Base-by-base conservation (phyloP, 2,797 vertebrate genomes). In the Urosaurus nigricauda region DNA sequence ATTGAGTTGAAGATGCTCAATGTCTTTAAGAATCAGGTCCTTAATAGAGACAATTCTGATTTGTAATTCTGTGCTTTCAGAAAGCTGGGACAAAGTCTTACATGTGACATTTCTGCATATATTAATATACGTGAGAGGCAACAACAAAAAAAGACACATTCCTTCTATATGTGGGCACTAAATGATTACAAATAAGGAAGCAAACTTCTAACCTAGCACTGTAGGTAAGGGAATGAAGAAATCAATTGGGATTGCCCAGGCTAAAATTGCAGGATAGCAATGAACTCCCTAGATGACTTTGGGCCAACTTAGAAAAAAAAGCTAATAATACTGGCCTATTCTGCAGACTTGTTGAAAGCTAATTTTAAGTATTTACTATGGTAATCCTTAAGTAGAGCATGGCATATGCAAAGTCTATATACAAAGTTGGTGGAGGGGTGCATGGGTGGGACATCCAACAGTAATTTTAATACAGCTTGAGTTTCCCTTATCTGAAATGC, bases 11-110 rank as follows among this genome's bases (percentile, higher is more conserved):
- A 93, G 83, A 73, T 90, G 47, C 29, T 74, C 35, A 86, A 35
- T 35, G 84, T 19, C 79, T 80, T 79, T 68, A 94, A 84, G 43
- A 77, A 94, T 90, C 88, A 92, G 87, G 37, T 79, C 79, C 71
- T 84, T 88, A 86, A 94, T 83, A 51, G 83, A 90, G 26, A 84
- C 47, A 75, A 89, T 86, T 86, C 80, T 83, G 71, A 78, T 83
- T 83, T 79, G 53, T 17, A 77, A 63, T 53, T 65, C 35, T 86
- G 79, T 51, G 16, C 79, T 82, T 86, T 82, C 68, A 83, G 79
- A 89, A 86, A 86, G 43, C 47, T 16, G 21, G 58, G 80, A 83
- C 71, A 71, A 83, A 70, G 26, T 83, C 83, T 83, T 86, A 35
- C 11, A 51, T 0, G 63, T 43, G 43, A 65, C 70, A 83, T 77